Evolutionary conservation across 2,797 vertebrate species (phyloP), one percentile per base, ranked within the genome.

Genomic region (Spinibarbus caldwelli): DNA sequence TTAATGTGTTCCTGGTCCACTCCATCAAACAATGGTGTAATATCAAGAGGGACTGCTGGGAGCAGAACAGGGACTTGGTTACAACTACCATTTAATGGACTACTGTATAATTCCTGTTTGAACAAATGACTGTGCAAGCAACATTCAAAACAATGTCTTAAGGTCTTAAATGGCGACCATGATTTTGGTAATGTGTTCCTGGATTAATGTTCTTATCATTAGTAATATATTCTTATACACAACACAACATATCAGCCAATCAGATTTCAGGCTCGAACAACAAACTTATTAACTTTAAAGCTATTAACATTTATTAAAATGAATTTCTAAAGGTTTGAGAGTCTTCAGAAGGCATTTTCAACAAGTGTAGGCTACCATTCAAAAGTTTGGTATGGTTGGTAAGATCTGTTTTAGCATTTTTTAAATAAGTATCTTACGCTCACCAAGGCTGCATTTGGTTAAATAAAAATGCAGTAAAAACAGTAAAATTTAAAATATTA

Each of bases 11-110:
- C 17, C 29, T 68, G 34, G 75, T 57, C 36, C 45, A 59, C 70
- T 49, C 38, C 68, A 79, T 83, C 80, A 54, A 73, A 59, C 15
- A 26, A 75, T 12, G 21, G 34, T 64, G 45, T 68, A 41, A 78
- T 67, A 49, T 54, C 67, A 67, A 66, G 5, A 68, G 70, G 82
- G n/a, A 67, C 57, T 38, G 54, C 21, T 79, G 45, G n/a, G 70
- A 67, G 70, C 31, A 43, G 67, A 62, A 84, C 17, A 80, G 26
- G 52, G 67, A 64, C 52, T 71, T 71, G 67, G 45, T 54, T 77
- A 81, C 17, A 87, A 41, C 26, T 47, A 31, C 80, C 64, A 45
- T 68, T n/a, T 83, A 47, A 49, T 77, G 64, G 17, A 29, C 34
- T 41, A 68, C 15, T 84, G 23, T 14, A 80, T 29, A 12, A 83